phyloP scores from a whole-genome alignment of 2,888 invertebrate genomes.

The Metalampra italica region DNA sequence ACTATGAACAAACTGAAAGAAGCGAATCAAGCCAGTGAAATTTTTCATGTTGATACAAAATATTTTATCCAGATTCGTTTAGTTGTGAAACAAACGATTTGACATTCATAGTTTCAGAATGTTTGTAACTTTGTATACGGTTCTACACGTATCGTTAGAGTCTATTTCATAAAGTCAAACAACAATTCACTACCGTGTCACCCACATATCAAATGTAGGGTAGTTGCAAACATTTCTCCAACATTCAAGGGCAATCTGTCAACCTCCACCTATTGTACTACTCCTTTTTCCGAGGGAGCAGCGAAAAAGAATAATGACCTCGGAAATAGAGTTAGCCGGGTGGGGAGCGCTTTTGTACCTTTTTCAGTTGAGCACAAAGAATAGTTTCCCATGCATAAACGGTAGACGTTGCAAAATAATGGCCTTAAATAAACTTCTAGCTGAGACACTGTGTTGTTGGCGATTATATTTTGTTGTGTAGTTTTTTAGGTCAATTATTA shows the following conservation, averaged over 20 bases:
- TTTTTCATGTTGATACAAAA: no score
- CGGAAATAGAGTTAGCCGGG: constrained; percentile 12
- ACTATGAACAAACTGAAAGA: no score
- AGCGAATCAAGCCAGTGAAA: no score
- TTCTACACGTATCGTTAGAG: no score
- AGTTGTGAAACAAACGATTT: no score
- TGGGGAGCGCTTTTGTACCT: constrained; percentile 7
- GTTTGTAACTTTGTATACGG: no score
- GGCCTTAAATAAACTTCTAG: constrained; percentile 3
- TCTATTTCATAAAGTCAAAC: not conserved
- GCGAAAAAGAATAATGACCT: constrained; percentile 13
- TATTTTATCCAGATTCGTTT: no score
- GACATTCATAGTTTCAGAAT: no score
- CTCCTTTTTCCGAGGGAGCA: constrained; percentile 8
- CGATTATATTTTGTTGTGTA: not conserved
- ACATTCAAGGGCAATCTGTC: constrained; percentile 12
- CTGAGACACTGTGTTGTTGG: not conserved
- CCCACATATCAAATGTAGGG: constrained; percentile 3
- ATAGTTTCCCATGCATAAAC: constrained; percentile 9
- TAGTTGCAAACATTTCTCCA: constrained; percentile 8
- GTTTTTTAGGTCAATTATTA: not conserved
- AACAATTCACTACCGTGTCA: not conserved
- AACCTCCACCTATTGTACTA: constrained; percentile 5
- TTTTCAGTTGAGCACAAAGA: constrained; percentile 6
- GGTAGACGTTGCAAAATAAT: constrained; percentile 1